Conservation (phyloP, 2,888 invertebrate genomes). For the Thereva nobilitata region DNA sequence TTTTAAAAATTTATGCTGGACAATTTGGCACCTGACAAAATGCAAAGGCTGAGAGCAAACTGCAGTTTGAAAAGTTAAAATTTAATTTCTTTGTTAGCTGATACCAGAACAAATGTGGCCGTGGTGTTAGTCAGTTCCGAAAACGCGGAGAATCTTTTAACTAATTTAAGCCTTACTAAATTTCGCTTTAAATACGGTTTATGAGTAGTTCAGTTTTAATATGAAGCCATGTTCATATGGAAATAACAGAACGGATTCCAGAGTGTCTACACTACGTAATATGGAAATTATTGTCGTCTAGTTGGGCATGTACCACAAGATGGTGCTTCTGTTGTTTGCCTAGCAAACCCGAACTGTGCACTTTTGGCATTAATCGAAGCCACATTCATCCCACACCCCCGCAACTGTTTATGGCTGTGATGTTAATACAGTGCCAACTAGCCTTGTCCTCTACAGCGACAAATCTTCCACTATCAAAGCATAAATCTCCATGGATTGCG, state of each 20-base stretch:
- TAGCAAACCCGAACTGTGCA: slow-evolving; percentile 4
- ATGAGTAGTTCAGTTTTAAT: slow-evolving; percentile 3
- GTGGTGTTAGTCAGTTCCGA: too few species aligned
- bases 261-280: slow-evolving; percentile 7
- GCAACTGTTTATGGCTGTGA: slow-evolving; percentile 25
- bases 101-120: too few species aligned
- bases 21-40: too few species aligned
- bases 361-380: slow-evolving; percentile 25
- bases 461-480: slow-evolving; percentile 20
- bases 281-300: slow-evolving; percentile 31
- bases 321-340: slow-evolving; percentile 25
- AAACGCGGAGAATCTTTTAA: too few species aligned
- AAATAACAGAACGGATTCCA: slow-evolving; percentile 14
- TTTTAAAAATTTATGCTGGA: too few species aligned
- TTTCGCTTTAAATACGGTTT: too few species aligned
- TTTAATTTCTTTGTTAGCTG: too few species aligned
- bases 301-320: slow-evolving; percentile 24
- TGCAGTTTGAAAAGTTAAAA: too few species aligned
- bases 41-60: too few species aligned
- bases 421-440: slow-evolving; percentile 28
- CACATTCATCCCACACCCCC: slow-evolving; percentile 7
- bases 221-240: slow-evolving; percentile 26
- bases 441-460: slow-evolving; percentile 7
- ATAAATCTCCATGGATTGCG: slow-evolving; percentile 21
- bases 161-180: too few species aligned